Percentiles rank a stretch among this genome's conserved stretches.
Evolutionary conservation across 1,140 invertebrate genomes (phyloP).

Genomic region (Homalodisca vitripennis): DNA sequence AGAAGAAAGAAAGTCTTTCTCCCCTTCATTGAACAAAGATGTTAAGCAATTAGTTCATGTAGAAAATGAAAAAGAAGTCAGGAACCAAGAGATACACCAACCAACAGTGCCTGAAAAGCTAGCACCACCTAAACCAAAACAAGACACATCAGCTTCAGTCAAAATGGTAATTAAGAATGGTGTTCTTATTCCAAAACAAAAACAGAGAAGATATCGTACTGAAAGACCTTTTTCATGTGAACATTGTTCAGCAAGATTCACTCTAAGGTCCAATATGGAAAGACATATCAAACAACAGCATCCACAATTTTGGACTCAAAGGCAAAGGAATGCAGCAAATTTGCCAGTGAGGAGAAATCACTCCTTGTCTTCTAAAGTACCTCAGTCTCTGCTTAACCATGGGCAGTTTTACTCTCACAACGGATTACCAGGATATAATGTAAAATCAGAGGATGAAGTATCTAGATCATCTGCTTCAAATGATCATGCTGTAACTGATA

Average conservation of each 20-base stretch:
- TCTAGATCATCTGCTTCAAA: conserved; percentile 8
- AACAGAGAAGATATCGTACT: conserved; percentile 86
- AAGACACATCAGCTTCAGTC: conserved; percentile 53
- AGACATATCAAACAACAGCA: conserved; percentile 92
- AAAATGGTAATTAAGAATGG: conserved; percentile 91
- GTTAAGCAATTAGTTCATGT: background rate
- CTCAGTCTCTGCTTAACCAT: background rate
- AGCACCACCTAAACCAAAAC: conserved; percentile 16
- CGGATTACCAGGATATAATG: background rate
- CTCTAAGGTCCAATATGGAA: conserved; percentile 89
- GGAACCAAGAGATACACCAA: background rate
- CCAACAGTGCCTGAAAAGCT: background rate
- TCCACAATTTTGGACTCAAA: conserved; percentile 80
- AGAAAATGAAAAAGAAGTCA: conserved; percentile 3
- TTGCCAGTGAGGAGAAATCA: conserved; percentile 9
- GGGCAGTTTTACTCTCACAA: background rate
- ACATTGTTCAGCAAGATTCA: conserved; percentile 85
- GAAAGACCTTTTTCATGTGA: conserved; percentile 87
- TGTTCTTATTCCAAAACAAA: conserved; percentile 85
- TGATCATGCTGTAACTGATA: background rate
- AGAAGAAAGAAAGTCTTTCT: conserved; percentile 17
- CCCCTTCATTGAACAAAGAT: conserved; percentile 25
- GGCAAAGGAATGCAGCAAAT: conserved; percentile 50
- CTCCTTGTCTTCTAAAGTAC: background rate
- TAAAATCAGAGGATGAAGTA: conserved; percentile 10